Conservation (phyloP, 2,888 invertebrate genomes). For the Limenitis camilla region DNA sequence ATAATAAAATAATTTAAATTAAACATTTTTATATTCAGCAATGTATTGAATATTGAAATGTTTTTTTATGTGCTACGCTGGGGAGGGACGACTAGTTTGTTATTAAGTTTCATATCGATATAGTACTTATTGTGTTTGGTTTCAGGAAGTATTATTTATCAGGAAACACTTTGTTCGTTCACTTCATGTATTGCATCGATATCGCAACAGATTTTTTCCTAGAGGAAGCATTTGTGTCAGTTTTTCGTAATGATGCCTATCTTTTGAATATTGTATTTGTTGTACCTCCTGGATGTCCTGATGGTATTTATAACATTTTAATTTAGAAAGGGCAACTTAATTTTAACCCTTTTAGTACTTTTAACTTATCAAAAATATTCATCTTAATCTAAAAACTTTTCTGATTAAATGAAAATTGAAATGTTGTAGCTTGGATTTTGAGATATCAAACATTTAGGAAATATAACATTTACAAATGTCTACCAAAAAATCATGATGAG, state of each 20-base stretch:
- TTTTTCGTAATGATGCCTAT: conserved; percentile 64
- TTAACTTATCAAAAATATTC: no score
- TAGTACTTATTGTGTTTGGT: conserved; percentile 13
- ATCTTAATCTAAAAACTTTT: no score
- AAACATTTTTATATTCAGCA: no score
- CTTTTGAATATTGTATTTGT: conserved; percentile 66
- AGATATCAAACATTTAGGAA: conserved; percentile 39
- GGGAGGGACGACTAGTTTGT: no score
- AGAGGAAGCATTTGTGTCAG: conserved; percentile 50
- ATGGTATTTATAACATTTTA: conserved; percentile 35
- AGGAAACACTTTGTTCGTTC: conserved; percentile 76
- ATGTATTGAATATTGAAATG: no score
- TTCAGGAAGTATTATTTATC: conserved; percentile 52
- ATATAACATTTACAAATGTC: conserved; percentile 36
- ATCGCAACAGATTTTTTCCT: conserved; percentile 47
- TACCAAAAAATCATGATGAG: conserved; percentile 32
- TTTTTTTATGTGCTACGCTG: no score
- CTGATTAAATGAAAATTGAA: no score
- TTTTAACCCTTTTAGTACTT: conserved; percentile 12
- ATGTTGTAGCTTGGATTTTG: conserved; percentile 30
- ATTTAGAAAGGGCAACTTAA: neutral
- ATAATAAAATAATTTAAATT: no score
- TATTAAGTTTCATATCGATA: neutral
- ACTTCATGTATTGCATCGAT: conserved; percentile 70
- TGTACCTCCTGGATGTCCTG: conserved; percentile 54